phyloP scores from a whole-genome alignment of 2,113 vertebrate genomes.

The Bos javanicus region DNA sequence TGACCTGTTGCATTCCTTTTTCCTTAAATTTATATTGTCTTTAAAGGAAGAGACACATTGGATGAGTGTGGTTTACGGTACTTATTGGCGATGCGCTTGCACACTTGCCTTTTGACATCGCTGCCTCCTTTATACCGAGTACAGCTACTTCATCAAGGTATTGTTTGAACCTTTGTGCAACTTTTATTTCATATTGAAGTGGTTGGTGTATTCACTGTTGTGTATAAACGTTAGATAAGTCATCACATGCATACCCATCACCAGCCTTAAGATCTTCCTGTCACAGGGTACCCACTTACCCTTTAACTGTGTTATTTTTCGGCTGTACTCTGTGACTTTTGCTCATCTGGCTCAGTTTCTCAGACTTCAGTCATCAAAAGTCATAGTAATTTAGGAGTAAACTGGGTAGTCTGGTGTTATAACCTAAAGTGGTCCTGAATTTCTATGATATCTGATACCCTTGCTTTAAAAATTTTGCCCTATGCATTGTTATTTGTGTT shows the following conservation, averaged over 20 bases:
- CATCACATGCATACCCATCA: background rate
- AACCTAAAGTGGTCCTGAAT: background rate
- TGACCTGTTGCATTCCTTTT: background rate
- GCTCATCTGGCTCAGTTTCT: background rate
- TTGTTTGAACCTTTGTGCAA: background rate
- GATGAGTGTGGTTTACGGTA: constrained; percentile 97
- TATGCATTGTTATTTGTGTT: background rate
- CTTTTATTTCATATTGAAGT: background rate
- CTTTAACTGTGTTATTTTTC: background rate
- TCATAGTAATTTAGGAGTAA: background rate
- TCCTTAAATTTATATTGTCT: constrained; percentile 30
- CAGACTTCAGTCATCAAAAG: background rate
- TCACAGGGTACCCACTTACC: background rate
- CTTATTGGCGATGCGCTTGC: constrained; percentile 96
- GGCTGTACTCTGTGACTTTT: background rate
- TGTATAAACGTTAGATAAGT: background rate
- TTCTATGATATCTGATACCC: background rate
- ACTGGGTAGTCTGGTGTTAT: background rate
- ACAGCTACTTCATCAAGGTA: constrained; percentile 98
- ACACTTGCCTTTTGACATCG: constrained; percentile 96
- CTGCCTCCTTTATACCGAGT: constrained; percentile 95
- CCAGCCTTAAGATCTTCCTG: background rate
- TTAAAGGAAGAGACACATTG: constrained; percentile 91
- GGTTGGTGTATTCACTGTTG: background rate
- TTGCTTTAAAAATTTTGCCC: constrained; percentile 9